phyloP scores from a whole-genome alignment of 2,113 vertebrate species.

The Athene noctua region DNA sequence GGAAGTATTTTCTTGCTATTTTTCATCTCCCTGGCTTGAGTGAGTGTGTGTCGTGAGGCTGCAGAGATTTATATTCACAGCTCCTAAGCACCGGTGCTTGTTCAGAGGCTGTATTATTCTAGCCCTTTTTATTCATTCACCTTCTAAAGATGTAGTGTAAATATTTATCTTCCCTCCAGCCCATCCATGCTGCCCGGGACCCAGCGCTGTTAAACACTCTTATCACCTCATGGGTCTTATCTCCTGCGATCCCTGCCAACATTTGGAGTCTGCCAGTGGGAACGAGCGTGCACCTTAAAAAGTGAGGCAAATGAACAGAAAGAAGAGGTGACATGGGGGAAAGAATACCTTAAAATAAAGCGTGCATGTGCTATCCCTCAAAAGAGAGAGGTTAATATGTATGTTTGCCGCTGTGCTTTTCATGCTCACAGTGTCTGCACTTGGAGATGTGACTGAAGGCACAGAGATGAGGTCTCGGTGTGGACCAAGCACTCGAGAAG shows the following conservation, averaged over 20 bases:
- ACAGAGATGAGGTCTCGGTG: neutral
- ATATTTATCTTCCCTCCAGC: constrained; percentile 53
- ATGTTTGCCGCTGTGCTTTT: neutral
- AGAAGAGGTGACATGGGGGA: neutral
- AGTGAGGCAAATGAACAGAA: neutral
- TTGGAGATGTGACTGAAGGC: neutral
- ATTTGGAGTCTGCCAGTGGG: neutral
- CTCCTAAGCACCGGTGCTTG: constrained; percentile 17
- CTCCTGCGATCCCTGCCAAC: constrained; percentile 20
- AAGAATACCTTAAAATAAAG: neutral
- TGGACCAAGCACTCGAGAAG: neutral
- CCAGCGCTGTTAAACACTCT: constrained; percentile 31
- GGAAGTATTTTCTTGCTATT: constrained; percentile 58
- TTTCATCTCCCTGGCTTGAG: constrained; percentile 61
- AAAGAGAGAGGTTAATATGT: neutral
- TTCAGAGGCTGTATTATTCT: constrained; percentile 43
- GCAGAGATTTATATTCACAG: constrained; percentile 57
- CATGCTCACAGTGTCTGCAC: rapidly evolving
- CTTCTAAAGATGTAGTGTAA: constrained; percentile 53
- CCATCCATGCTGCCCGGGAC: constrained; percentile 2
- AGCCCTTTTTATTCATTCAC: constrained; percentile 42
- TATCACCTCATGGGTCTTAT: constrained; percentile 54
- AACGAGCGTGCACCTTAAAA: neutral
- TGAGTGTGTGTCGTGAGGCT: neutral
- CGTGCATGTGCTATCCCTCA: rapidly evolving